A percentile compares a stretch with the other conserved stretches of the same genome.
Conservation (phyloP, 2,797 vertebrate species). For the Hemibagrus guttatus region DNA sequence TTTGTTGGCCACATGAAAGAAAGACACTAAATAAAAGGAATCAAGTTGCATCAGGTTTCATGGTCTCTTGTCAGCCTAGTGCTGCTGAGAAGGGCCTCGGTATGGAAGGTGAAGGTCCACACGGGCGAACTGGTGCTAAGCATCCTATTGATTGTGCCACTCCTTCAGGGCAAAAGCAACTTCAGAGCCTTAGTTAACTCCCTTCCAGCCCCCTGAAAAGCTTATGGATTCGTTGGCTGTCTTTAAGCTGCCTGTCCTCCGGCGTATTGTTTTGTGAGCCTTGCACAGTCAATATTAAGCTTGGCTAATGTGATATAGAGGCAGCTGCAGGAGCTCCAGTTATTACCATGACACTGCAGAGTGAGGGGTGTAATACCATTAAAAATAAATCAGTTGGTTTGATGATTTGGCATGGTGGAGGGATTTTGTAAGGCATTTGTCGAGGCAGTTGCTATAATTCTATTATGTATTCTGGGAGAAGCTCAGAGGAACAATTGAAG, state of each 20-base stretch:
- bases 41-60: constrained; percentile 74
- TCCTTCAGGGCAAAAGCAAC: constrained; percentile 78
- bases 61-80: constrained; percentile 67
- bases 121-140: constrained; percentile 65
- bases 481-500: constrained; percentile 75
- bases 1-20: constrained; percentile 61
- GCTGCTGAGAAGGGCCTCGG: constrained; percentile 65
- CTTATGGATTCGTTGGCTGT: constrained; percentile 74
- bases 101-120: constrained; percentile 64
- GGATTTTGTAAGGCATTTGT: constrained; percentile 75
- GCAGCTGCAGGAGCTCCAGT: constrained; percentile 80
- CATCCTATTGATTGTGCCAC: constrained; percentile 74
- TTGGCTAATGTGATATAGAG: constrained; percentile 83
- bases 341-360: constrained; percentile 84
- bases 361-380: constrained; percentile 83
- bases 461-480: constrained; percentile 75
- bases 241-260: constrained; percentile 74
- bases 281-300: constrained; percentile 82
- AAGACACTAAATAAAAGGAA: constrained; percentile 61
- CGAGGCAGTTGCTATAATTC: constrained; percentile 77
- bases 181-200: constrained; percentile 72
- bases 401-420: constrained; percentile 76
- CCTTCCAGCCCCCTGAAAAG: constrained; percentile 73
- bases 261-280: constrained; percentile 77
- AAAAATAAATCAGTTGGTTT: constrained; percentile 84